Evolutionary conservation across 2,797 vertebrate species (phyloP).

Genomic region (Tauraco hartlaubi): DNA sequence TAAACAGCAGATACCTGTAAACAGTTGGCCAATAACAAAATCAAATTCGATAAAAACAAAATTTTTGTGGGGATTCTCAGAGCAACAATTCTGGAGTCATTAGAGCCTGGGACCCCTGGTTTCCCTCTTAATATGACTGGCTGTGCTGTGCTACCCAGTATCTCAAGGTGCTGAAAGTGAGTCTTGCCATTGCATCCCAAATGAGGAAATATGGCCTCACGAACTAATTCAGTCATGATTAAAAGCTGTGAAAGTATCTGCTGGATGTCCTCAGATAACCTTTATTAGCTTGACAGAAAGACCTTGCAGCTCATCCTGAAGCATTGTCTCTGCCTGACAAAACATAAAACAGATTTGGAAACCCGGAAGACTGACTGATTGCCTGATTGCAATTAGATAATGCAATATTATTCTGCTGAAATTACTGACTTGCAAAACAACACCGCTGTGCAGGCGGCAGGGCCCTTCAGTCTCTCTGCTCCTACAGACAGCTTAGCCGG

Average conservation of each 20-base stretch:
- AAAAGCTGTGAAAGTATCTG: not conserved
- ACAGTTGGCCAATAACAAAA: not conserved
- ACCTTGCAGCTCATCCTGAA: not conserved
- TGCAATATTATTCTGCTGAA: not conserved
- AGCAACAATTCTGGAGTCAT: not conserved
- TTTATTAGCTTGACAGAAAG: not conserved
- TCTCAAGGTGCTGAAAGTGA: not conserved
- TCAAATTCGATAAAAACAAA: not conserved
- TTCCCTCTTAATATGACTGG: not conserved
- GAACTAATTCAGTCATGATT: not conserved
- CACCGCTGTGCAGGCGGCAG: accelerated
- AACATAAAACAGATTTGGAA: not conserved
- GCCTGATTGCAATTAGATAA: constrained; percentile 21
- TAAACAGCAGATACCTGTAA: not conserved
- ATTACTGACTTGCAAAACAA: not conserved
- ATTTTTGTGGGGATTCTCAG: not conserved
- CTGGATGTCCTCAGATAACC: not conserved
- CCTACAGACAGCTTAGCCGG: not conserved
- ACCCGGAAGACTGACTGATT: not conserved
- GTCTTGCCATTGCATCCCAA: not conserved
- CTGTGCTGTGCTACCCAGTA: not conserved
- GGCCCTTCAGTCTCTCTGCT: not conserved
- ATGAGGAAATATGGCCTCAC: not conserved
- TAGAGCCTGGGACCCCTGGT: not conserved
- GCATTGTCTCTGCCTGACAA: not conserved